Evolutionary conservation across 2,797 vertebrate genomes (phyloP).

Genomic region (Gymnodraco acuticeps): DNA sequence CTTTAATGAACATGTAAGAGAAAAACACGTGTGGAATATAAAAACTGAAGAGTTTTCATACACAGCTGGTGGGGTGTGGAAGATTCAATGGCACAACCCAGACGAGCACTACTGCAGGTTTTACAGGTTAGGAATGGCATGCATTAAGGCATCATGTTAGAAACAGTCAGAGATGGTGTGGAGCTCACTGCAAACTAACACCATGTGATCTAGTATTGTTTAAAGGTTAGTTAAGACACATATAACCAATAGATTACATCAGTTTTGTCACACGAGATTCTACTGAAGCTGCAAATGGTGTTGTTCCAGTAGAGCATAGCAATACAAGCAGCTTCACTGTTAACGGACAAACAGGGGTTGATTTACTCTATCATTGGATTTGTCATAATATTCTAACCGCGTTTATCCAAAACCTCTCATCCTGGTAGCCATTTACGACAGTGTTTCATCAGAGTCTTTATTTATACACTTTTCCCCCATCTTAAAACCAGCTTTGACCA

Average conservation of each 20-base stretch:
- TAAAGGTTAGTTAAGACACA: not conserved
- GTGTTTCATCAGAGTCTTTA: constrained; percentile 40
- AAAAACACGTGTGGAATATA: constrained; percentile 39
- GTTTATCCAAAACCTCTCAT: not conserved
- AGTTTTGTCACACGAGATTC: not conserved
- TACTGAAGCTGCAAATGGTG: constrained; percentile 13
- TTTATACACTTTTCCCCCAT: constrained; percentile 45
- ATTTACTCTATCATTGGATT: not conserved
- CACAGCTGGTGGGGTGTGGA: constrained; percentile 23
- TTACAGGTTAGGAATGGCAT: constrained; percentile 21
- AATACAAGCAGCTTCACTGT: not conserved
- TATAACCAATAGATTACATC: not conserved
- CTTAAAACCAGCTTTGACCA: constrained; percentile 25
- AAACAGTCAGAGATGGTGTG: constrained; percentile 23
- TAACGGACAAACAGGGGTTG: not conserved
- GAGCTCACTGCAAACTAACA: constrained; percentile 14
- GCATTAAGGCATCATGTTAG: constrained; percentile 65
- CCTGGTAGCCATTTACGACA: not conserved
- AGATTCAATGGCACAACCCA: constrained; percentile 3
- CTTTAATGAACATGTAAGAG: constrained; percentile 17
- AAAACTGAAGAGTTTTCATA: constrained; percentile 53
- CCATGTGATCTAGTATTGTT: not conserved
- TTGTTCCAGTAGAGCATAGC: not conserved
- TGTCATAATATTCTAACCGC: not conserved
- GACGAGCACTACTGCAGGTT: constrained; percentile 24